Base-by-base conservation (phyloP, 2,113 vertebrate genomes). In the Marmota flaviventris region DNA sequence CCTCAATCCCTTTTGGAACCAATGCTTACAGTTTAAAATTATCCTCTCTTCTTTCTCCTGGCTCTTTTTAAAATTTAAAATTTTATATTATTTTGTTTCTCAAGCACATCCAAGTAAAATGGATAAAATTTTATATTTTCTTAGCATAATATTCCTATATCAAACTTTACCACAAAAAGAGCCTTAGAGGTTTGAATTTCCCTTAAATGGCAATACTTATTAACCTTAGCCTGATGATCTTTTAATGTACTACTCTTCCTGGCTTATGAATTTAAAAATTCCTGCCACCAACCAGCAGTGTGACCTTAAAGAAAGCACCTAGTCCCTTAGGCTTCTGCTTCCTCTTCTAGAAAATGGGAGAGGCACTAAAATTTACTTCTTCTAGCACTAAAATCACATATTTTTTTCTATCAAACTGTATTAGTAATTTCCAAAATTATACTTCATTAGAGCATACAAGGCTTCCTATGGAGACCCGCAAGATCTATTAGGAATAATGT, bases 361-460 rank as follows among this genome's bases (percentile, higher is more conserved):
- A 51, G 7, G 32, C 53, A 12, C 45, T 53, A 90, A 77, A 96
- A 45, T 91, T 90, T 63, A 82, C 11, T 73, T 78, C 83, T 77
- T 29, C 69, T 67, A 91, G 39, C 51, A 73, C 34, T 86, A 94
- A 95, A 95, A 81, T 56, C 81, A 92, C 17, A 45, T n/a, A 34
- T 25, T 61, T 90, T 53, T 81, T 94, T 77, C 82, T 91, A 94
- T 85, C 53, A 91, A 95, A 16, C n/a, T 95, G 1, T 84, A 97
- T 93, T 94, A 98, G 85, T 95, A 89, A 96, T 96, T 96, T 92
- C 24, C 77, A 89, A 97, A 97, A 95, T 94, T 95, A 95, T 82
- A 95, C 78, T 91, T 93, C 94, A 95, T 96, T 96, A 88, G 91
- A 96, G 56, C 73, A 97, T 53, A 91, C 42, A 58, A 87, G 22